phyloP scores from a whole-genome alignment of 2,113 vertebrate species.

The Uria aalge region DNA sequence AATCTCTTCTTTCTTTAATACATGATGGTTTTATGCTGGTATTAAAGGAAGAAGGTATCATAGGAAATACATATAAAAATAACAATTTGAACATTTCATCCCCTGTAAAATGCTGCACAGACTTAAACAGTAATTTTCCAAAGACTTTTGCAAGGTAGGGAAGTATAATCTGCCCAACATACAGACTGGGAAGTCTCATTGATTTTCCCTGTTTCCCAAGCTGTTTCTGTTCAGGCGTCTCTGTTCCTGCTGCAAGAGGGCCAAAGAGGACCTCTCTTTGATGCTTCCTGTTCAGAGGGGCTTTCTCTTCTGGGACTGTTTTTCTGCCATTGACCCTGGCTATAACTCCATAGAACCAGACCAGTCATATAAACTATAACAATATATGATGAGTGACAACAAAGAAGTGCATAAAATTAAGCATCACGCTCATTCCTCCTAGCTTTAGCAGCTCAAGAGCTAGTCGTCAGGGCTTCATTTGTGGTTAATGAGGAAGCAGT shows the following conservation, averaged over 20 bases:
- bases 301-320: not conserved
- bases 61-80: not conserved
- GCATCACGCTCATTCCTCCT: not conserved
- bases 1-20: constrained; percentile 19
- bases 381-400: not conserved
- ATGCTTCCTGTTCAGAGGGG: not conserved
- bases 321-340: not conserved
- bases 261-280: not conserved
- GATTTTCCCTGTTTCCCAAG: not conserved
- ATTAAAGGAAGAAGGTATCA: not conserved
- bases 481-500: not conserved
- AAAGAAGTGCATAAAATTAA: not conserved
- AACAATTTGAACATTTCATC: not conserved
- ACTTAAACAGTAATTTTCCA: not conserved
- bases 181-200: not conserved
- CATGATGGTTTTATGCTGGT: not conserved
- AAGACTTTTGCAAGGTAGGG: not conserved
- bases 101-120: not conserved
- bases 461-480: accelerated
- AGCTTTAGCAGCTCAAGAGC: not conserved
- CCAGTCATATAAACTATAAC: not conserved
- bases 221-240: not conserved
- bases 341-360: not conserved
- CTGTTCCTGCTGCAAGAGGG: not conserved
- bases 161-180: not conserved